Conservation (phyloP, 2,888 invertebrate genomes). For the Ophion ellenae region DNA sequence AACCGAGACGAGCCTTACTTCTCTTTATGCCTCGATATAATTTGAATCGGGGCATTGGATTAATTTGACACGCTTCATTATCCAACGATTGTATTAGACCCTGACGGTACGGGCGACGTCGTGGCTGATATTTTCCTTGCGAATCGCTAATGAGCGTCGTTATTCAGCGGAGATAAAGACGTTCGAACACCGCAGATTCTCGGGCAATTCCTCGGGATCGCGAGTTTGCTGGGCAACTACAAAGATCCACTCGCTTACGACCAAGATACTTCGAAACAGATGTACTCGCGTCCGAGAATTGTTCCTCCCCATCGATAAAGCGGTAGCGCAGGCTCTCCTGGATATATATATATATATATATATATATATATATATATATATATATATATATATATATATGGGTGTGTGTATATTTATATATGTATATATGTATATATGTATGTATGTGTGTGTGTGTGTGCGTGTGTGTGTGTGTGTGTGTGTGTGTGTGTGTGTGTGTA, state of each 20-base stretch:
- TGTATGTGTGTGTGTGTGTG: too few species aligned
- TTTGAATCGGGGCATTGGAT: background rate
- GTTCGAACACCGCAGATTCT: slow-evolving; percentile 32
- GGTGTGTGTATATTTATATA: too few species aligned
- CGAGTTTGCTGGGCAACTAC: slow-evolving; percentile 34
- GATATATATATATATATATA: slow-evolving; percentile 1
- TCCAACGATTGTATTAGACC: background rate
- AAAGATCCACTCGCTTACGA: slow-evolving; percentile 43
- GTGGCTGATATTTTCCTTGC: background rate
- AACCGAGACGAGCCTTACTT: too few species aligned
- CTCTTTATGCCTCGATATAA: background rate
- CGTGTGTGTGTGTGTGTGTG: too few species aligned
- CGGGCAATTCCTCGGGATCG: slow-evolving; percentile 32
- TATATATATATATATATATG: slow-evolving; percentile 34
- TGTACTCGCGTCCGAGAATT: slow-evolving; percentile 63
- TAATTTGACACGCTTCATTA: background rate
- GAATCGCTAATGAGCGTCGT: background rate
- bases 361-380: background rate
- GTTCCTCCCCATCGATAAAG: slow-evolving; percentile 63
- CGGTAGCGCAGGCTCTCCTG: slow-evolving; percentile 25
- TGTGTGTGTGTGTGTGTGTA: too few species aligned
- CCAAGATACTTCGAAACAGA: slow-evolving; percentile 61
- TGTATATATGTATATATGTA: too few species aligned
- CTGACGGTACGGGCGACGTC: background rate
- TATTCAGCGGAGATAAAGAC: slow-evolving; percentile 26